Percentiles rank a stretch among this genome's conserved stretches.
Conservation (phyloP, 1,140 invertebrate genomes). For the Diorhabda carinulata region DNA sequence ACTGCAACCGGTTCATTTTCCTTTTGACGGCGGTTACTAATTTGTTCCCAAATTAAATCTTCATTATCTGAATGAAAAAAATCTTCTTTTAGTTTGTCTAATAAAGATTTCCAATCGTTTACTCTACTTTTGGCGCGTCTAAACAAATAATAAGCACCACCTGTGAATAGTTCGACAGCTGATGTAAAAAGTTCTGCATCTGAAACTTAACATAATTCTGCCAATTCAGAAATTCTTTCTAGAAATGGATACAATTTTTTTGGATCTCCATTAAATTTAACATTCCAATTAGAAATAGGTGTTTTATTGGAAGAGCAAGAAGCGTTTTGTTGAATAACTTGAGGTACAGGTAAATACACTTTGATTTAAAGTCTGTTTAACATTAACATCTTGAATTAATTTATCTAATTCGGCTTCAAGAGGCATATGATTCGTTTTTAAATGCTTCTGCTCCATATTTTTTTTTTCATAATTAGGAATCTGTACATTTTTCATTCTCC, state of each 20-base stretch:
- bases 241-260: slow-evolving; percentile 39
- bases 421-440: no score
- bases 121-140: slow-evolving; percentile 28
- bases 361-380: no score
- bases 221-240: slow-evolving; percentile 34
- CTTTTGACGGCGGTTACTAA: slow-evolving; percentile 35
- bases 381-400: no score
- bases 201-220: slow-evolving; percentile 30
- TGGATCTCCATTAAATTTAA: no score
- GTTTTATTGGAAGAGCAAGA: no score
- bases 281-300: no score
- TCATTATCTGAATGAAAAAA: slow-evolving; percentile 32
- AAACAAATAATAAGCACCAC: slow-evolving; percentile 37
- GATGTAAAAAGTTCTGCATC: slow-evolving; percentile 28
- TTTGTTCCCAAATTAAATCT: slow-evolving; percentile 38
- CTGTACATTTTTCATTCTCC: no score
- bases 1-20: slow-evolving; percentile 35
- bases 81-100: slow-evolving; percentile 17
- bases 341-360: no score
- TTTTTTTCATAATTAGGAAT: no score
- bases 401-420: no score
- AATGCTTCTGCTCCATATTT: no score
- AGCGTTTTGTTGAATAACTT: no score
- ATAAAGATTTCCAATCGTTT: slow-evolving; percentile 14
- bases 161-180: slow-evolving; percentile 37